These are phyloP conservation scores for Pelobates cultripes DNA, from an alignment of 2,797 vertebrate species.

Conservation along the genomic window DNA sequence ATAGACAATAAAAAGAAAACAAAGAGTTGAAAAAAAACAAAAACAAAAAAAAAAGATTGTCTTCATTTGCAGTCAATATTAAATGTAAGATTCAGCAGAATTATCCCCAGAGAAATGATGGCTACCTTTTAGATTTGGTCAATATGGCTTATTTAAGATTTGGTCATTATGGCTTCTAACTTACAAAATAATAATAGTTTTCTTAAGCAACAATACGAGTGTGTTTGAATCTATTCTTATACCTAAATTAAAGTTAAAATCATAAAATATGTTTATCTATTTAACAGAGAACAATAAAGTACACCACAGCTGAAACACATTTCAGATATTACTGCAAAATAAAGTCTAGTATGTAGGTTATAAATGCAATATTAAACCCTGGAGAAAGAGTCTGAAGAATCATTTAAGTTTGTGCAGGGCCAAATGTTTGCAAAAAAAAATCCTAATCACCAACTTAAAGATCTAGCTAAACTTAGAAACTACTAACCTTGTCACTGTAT, in stretches of 20 bases:
- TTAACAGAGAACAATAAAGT: constrained; percentile 5
- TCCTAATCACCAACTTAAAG: constrained; percentile 47
- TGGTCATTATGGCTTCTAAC: too few relatives aligned
- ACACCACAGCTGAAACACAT: not conserved
- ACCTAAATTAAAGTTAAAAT: constrained; percentile 39
- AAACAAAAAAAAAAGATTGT: too few relatives aligned
- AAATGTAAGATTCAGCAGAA: too few relatives aligned
- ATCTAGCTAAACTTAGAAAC: constrained; percentile 37
- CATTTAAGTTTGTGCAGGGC: constrained; percentile 30
- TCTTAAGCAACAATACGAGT: too few relatives aligned
- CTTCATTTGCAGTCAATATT: too few relatives aligned
- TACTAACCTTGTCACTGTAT: constrained; percentile 41
- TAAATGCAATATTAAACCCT: constrained; percentile 35
- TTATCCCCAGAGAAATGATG: too few relatives aligned
- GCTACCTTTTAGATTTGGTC: too few relatives aligned
- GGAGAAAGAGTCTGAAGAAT: constrained; percentile 50
- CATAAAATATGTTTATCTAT: constrained; percentile 33
- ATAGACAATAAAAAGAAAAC: too few relatives aligned
- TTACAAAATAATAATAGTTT: too few relatives aligned
- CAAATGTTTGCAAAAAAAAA: constrained; percentile 39
- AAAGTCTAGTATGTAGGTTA: constrained; percentile 9
- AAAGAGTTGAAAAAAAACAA: too few relatives aligned
- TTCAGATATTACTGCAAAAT: constrained; percentile 31
- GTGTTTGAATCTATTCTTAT: constrained; percentile 3
- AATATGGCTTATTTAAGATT: too few relatives aligned